Evolutionary conservation across 2,888 invertebrate genomes (phyloP).

Genomic region (Polyommatus icarus): DNA sequence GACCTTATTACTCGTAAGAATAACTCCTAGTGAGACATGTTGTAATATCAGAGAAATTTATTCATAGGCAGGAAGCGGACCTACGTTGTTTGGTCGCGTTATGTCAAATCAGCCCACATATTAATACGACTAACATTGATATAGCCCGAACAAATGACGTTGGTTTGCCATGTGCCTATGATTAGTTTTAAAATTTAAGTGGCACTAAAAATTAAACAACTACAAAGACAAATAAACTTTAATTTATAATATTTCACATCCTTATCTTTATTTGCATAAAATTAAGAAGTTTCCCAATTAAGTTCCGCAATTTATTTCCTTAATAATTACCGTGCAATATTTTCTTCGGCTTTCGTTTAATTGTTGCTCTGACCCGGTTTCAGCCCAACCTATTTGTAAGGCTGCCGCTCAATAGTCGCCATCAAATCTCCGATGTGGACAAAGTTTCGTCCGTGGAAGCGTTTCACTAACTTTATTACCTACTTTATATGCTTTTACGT

Average conservation of each 20-base stretch:
- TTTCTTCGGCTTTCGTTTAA: conserved; percentile 31
- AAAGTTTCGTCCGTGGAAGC: conserved; percentile 27
- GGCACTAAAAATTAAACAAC: neutral
- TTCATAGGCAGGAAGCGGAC: too few species aligned
- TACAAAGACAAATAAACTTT: neutral
- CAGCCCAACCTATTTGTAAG: conserved; percentile 54
- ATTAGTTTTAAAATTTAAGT: neutral
- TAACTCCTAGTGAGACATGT: too few species aligned
- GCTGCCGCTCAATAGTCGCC: conserved; percentile 55
- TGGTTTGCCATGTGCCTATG: neutral
- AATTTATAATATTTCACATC: neutral
- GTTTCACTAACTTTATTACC: conserved; percentile 25
- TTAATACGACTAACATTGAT: too few species aligned
- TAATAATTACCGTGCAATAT: conserved; percentile 23
- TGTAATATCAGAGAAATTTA: too few species aligned
- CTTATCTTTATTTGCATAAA: neutral
- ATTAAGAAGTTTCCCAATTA: neutral
- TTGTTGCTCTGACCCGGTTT: conserved; percentile 30
- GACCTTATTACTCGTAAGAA: too few species aligned
- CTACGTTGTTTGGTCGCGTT: too few species aligned
- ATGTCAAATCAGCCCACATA: too few species aligned
- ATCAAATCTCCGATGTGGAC: conserved; percentile 52
- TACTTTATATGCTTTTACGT: conserved; percentile 29
- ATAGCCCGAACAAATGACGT: too few species aligned
- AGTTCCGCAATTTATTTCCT: neutral